Conservation (phyloP, 2,797 vertebrate genomes). For the Danio tinwini region DNA sequence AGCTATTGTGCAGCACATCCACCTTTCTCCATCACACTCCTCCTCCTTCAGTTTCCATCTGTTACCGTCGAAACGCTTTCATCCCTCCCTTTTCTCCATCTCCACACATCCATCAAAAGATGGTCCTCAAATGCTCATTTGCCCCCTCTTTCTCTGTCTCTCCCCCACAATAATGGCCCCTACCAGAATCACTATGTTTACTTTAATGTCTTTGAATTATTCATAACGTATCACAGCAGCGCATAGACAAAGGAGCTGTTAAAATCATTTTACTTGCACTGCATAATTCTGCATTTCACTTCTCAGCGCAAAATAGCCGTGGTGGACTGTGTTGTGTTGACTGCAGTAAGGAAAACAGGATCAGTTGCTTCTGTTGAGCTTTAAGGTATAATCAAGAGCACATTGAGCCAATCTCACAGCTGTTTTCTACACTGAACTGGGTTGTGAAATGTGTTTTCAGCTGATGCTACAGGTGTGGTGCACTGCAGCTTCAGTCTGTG, state of each 20-base stretch:
- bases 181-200: constrained; percentile 41
- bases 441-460: neutral
- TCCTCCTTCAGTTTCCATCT: constrained; percentile 71
- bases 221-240: constrained; percentile 59
- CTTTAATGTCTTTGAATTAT: constrained; percentile 68
- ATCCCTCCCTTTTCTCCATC: constrained; percentile 62
- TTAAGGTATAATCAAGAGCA: neutral
- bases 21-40: constrained; percentile 33
- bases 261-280: constrained; percentile 7
- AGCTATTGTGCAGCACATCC: constrained; percentile 24
- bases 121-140: constrained; percentile 27
- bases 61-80: constrained; percentile 79
- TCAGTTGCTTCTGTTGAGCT: neutral
- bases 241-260: constrained; percentile 28
- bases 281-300: constrained; percentile 2
- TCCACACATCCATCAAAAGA: constrained; percentile 26
- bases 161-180: constrained; percentile 42
- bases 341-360: neutral
- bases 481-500: constrained; percentile 1
- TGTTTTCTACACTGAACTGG: neutral
- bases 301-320: neutral
- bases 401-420: neutral
- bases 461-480: constrained; percentile 14
- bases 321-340: neutral
- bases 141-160: neutral